Percentiles rank a stretch among this genome's conserved stretches.
Conservation (phyloP, 2,888 invertebrate species). For the Anodontia alba region DNA sequence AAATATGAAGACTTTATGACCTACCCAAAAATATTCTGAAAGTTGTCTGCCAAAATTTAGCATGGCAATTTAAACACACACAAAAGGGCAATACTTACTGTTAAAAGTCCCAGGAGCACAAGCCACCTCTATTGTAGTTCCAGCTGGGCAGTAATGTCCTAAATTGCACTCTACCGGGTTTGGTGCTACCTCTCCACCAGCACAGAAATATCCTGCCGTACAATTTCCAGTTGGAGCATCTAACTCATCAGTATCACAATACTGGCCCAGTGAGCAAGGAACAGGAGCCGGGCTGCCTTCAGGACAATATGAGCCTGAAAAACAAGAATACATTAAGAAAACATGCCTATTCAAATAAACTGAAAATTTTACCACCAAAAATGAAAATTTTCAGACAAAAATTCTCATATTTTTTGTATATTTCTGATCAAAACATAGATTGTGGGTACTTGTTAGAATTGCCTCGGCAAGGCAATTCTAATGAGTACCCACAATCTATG, state of each 20-base stretch:
- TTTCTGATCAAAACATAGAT: too few species aligned
- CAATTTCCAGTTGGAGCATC: slow-evolving; percentile 76
- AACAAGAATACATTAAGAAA: neutral
- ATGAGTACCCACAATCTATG: too few species aligned
- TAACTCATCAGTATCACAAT: slow-evolving; percentile 69
- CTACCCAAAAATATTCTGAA: too few species aligned
- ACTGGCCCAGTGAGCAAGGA: slow-evolving; percentile 77
- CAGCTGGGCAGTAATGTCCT: slow-evolving; percentile 81
- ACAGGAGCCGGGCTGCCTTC: slow-evolving; percentile 71
- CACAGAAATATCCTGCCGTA: slow-evolving; percentile 77
- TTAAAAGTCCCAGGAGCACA: slow-evolving; percentile 81
- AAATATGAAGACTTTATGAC: too few species aligned
- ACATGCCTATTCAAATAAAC: too few species aligned
- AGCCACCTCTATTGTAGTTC: slow-evolving; percentile 72
- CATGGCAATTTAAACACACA: too few species aligned
- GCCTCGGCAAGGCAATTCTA: too few species aligned
- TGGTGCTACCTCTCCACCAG: slow-evolving; percentile 70
- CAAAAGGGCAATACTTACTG: slow-evolving; percentile 68
- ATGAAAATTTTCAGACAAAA: too few species aligned
- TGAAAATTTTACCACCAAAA: too few species aligned
- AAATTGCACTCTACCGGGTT: slow-evolving; percentile 71
- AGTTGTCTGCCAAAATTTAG: too few species aligned
- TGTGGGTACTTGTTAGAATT: too few species aligned
- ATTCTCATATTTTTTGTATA: too few species aligned
- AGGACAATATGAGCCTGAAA: slow-evolving; percentile 81